Evolutionary conservation across 2,797 vertebrate genomes (phyloP), one percentile per base, ranked within the genome.

Genomic region (Ptychadena robeensis): DNA sequence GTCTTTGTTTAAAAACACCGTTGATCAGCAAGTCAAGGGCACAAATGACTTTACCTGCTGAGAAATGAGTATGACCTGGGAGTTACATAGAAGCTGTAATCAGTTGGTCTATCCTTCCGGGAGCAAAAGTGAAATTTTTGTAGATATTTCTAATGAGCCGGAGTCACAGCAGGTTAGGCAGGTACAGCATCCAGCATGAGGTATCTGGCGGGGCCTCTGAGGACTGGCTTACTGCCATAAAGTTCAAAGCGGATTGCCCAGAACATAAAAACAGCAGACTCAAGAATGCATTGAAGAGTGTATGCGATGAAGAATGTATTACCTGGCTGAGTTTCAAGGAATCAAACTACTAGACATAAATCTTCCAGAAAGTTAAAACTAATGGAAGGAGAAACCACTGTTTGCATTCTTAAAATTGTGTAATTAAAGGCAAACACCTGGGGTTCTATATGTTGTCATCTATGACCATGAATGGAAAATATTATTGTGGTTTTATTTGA

Each of bases 231-330:
- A 27, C 12, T 73, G 82, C 69, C 82, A 83, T 73, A 18, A 79
- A 66, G 75, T 79, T 82, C 73, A 82, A 71, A 76, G 73, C 81
- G 77, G 73, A 76, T 71, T 79, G 30, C 67, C 25, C 53, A 15
- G n/a, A 64, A 77, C 53, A 77, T 63, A 48, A 32, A 65, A 71
- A 78, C 37, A 53, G 59, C 75, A 61, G 68, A 59, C 75, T 68
- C 40, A 31, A 73, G 34, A 68, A 83, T 83, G 61, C 75, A 83
- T n/a, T n/a, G n/a, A n/a, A n/a, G n/a, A n/a, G n/a, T n/a, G n/a
- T n/a, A n/a, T n/a, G n/a, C n/a, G n/a, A n/a, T n/a, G n/a, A n/a
- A n/a, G n/a, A 79, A 79, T 79, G 69, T 79, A 83, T 79, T 38
- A 73, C 18, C 73, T 79, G 82, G 82, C 73, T 15, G 25, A 31